phyloP scores from a whole-genome alignment of 2,113 vertebrate species.

The Phyllostomus hastatus region DNA sequence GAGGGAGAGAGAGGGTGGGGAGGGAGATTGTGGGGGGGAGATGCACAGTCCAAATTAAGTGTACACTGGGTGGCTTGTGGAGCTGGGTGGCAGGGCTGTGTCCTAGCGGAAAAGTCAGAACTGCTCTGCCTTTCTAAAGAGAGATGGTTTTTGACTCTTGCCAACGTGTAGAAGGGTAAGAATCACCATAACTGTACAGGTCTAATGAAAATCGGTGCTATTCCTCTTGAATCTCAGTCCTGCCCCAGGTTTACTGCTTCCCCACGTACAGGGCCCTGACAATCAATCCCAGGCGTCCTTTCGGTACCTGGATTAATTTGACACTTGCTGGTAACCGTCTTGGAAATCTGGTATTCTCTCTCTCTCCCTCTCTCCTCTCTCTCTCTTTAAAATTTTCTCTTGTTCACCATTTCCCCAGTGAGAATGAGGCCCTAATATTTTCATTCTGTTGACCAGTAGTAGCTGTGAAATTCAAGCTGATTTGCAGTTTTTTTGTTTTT shows the following conservation, averaged over 20 bases:
- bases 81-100: background rate
- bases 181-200: background rate
- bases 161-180: background rate
- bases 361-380: background rate
- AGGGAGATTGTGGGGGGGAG: background rate
- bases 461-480: background rate
- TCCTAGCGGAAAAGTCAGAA: background rate
- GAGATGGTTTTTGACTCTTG: background rate
- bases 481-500: background rate
- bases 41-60: background rate
- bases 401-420: background rate
- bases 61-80: fast-evolving
- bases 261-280: background rate
- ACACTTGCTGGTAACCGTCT: background rate
- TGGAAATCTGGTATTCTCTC: background rate
- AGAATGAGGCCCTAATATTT: background rate
- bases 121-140: background rate
- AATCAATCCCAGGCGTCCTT: background rate
- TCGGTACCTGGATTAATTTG: background rate
- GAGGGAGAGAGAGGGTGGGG: no score
- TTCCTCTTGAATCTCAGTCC: background rate
- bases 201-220: background rate
- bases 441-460: background rate
- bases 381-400: background rate
- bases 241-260: background rate